Evolutionary conservation across 2,113 vertebrate species (phyloP), one percentile per base, ranked within the genome.

Genomic region (Cyprinodon variegatus): DNA sequence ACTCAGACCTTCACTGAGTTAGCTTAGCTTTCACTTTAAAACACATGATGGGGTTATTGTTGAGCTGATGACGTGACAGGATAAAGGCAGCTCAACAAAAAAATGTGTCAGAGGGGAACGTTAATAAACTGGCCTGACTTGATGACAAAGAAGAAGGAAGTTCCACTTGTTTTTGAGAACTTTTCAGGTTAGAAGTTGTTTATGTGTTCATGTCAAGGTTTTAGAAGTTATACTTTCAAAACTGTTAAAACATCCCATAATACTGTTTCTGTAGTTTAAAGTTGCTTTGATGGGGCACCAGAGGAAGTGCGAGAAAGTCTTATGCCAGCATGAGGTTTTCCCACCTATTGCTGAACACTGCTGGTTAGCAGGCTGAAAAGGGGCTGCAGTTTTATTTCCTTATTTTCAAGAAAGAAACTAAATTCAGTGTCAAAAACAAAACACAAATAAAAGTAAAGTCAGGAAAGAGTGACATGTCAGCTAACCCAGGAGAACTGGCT

Each of bases 1-100:
- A 92, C 91, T 93, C 91, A 90, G 90, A 86, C 82, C 82, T 84
- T 84, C 76, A 77, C 3, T 75, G 6, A 64, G 78, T 86, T 82
- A 82, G 83, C 79, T 76, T 70, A 70, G 76, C 78, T 70, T 66
- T 78, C 37, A 78, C 68, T 86, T 67, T 77, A n/a, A 80, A 41
- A 60, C 68, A 71, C 72, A 77, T 8, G 59, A 73, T 75, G 46
- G 45, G 71, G 59, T 74, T 59, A 22, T 12, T 78, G 43, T 71
- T 37, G 50, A 46, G n/a, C 38, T 64, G 39, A 20, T n/a, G 69
- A 65, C 59, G 20, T 36, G 61, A 57, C 17, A 11, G 2, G 14
- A 1, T 3, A 6, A 12, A 5, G 57, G 15, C 39, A n/a, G 63
- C 20, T 45, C 53, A 45, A 11, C 38, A 57, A 73, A 69, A 71